Evolutionary conservation across 2,888 invertebrate species (phyloP).

Genomic region (Apotomis betuletana): DNA sequence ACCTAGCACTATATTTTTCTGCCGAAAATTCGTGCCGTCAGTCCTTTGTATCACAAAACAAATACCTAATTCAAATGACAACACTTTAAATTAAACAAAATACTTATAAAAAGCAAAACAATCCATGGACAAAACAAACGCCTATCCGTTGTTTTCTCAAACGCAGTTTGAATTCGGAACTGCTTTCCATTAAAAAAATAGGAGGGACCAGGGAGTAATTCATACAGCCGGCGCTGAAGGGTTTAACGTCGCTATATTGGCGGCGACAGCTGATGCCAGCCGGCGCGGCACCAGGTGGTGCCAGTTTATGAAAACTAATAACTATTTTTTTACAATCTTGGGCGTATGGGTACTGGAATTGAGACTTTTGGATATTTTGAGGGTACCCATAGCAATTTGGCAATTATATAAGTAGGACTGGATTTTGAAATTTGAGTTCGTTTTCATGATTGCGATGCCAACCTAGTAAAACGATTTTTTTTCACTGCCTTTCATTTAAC

Average conservation of each 20-base stretch:
- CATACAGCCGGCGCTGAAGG: conserved; percentile 43
- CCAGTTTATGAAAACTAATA: conserved; percentile 53
- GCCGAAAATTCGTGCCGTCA: too few species aligned
- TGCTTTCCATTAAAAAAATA: conserved; percentile 32
- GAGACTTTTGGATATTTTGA: not conserved
- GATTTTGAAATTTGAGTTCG: too few species aligned
- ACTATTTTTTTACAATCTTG: conserved; percentile 25
- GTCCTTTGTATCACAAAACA: too few species aligned
- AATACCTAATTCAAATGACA: too few species aligned
- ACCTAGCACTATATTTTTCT: too few species aligned
- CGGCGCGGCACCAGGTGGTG: conserved; percentile 49
- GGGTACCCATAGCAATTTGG: too few species aligned
- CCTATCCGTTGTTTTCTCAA: conserved; percentile 7
- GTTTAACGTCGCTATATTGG: conserved; percentile 51
- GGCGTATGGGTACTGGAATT: not conserved
- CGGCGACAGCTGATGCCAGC: conserved; percentile 52
- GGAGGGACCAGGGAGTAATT: conserved; percentile 40
- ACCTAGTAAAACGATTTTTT: too few species aligned
- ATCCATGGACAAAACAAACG: not conserved
- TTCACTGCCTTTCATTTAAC: too few species aligned
- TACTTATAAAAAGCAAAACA: not conserved
- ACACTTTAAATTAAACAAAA: too few species aligned
- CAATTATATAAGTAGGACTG: too few species aligned
- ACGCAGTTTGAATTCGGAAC: conserved; percentile 40
- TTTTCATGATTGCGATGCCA: too few species aligned